Conservation (phyloP, 2,888 invertebrate genomes). For the Druceiella hillmani region DNA sequence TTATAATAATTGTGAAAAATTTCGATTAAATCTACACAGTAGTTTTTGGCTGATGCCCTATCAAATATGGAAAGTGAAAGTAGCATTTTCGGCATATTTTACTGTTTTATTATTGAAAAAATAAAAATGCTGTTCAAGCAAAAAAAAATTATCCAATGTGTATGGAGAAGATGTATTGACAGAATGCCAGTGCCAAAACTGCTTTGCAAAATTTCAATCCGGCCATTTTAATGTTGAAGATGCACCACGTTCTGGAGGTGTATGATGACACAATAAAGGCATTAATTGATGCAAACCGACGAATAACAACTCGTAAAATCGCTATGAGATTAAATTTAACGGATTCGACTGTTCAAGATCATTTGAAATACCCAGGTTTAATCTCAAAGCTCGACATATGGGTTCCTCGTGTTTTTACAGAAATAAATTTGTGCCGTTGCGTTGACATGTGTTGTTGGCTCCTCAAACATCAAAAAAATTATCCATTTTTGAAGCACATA, state of each 20-base stretch:
- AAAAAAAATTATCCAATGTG: constrained; percentile 13
- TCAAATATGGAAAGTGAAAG: no score
- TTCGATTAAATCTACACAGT: constrained; percentile 13
- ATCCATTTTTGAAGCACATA: constrained; percentile 21
- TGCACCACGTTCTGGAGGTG: no score
- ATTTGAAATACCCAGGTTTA: constrained; percentile 16
- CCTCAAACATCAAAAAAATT: constrained; percentile 16
- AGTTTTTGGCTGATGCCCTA: constrained; percentile 15
- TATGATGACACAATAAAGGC: no score
- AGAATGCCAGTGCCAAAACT: constrained; percentile 16
- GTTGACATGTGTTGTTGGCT: constrained; percentile 18
- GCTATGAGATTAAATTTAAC: constrained; percentile 19
- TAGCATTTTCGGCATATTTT: constrained; percentile 13
- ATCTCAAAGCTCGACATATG: background rate
- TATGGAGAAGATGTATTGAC: constrained; percentile 13
- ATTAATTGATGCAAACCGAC: constrained; percentile 22
- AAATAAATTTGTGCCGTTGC: constrained; percentile 16
- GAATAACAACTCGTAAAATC: constrained; percentile 20
- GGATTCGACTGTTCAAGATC: constrained; percentile 10
- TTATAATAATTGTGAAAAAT: constrained; percentile 10
- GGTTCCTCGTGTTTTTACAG: constrained; percentile 17
- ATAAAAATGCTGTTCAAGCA: constrained; percentile 13
- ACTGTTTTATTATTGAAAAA: constrained; percentile 14
- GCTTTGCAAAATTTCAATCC: constrained; percentile 19
- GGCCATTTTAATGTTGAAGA: constrained; percentile 15